Evolutionary conservation across 2,888 invertebrate species (phyloP).

Genomic region (Eulithis testata): DNA sequence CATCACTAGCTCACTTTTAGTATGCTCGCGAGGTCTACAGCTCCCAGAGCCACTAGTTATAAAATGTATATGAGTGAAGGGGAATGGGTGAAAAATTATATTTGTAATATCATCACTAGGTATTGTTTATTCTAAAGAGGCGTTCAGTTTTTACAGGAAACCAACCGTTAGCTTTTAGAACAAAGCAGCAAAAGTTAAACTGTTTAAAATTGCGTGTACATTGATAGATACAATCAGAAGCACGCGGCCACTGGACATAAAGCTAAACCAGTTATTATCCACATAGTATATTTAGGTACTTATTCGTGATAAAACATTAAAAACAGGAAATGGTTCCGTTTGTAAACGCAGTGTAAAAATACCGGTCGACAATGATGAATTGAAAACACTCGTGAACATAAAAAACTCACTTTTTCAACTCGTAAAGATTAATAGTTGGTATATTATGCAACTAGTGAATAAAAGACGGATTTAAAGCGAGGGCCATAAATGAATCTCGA

Average conservation of each 20-base stretch:
- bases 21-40: too few relatives aligned
- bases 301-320: slow-evolving; percentile 4
- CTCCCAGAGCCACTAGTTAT: too few relatives aligned
- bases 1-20: too few relatives aligned
- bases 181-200: slow-evolving; percentile 22
- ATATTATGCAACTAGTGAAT: too few relatives aligned
- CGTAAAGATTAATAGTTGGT: too few relatives aligned
- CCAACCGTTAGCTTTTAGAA: neutral
- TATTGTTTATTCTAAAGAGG: neutral
- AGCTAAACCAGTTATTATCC: slow-evolving; percentile 15
- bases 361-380: neutral
- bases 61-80: too few relatives aligned
- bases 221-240: slow-evolving; percentile 25
- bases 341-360: neutral
- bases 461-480: too few relatives aligned
- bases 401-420: too few relatives aligned
- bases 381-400: too few relatives aligned
- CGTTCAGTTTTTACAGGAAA: neutral
- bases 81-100: too few relatives aligned
- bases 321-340: slow-evolving; percentile 10
- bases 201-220: slow-evolving; percentile 16
- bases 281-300: neutral
- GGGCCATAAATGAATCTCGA: too few relatives aligned
- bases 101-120: too few relatives aligned
- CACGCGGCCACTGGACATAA: slow-evolving; percentile 17